A percentile compares a stretch with the other conserved stretches of the same genome.
These are phyloP conservation scores for Petromus typicus DNA, from an alignment of 2,113 vertebrate genomes.

Conservation along the genomic window DNA sequence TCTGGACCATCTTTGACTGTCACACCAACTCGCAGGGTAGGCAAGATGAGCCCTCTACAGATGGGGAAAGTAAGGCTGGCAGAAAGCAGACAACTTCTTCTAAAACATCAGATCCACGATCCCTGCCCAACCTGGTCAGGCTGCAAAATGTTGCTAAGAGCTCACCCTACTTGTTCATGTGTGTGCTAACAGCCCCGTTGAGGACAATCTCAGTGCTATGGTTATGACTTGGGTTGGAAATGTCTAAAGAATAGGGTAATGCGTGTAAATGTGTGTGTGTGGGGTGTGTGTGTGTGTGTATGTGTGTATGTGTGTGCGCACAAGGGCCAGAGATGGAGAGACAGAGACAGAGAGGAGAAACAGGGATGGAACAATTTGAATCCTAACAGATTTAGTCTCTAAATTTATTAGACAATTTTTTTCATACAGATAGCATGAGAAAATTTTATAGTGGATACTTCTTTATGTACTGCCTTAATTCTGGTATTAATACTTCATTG, in stretches of 20 bases:
- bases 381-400: neutral
- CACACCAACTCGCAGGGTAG: neutral
- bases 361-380: neutral
- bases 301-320: neutral
- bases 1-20: neutral
- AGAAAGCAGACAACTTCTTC: neutral
- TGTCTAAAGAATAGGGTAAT: neutral
- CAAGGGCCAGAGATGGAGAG: no score
- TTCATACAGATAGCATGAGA: neutral
- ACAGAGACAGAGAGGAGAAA: neutral
- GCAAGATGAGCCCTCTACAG: neutral
- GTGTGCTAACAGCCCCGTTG: neutral
- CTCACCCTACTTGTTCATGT: neutral
- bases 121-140: neutral
- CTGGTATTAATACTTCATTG: conserved; percentile 44
- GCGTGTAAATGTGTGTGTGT: neutral
- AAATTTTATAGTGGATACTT: neutral
- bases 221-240: neutral
- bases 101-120: neutral
- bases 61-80: neutral
- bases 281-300: neutral
- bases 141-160: fast-evolving
- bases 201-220: neutral
- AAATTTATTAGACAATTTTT: conserved; percentile 9
- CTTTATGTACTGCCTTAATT: neutral